Evolutionary conservation across 2,797 vertebrate species (phyloP), one percentile per base, ranked within the genome.

Genomic region (Balearica regulorum): DNA sequence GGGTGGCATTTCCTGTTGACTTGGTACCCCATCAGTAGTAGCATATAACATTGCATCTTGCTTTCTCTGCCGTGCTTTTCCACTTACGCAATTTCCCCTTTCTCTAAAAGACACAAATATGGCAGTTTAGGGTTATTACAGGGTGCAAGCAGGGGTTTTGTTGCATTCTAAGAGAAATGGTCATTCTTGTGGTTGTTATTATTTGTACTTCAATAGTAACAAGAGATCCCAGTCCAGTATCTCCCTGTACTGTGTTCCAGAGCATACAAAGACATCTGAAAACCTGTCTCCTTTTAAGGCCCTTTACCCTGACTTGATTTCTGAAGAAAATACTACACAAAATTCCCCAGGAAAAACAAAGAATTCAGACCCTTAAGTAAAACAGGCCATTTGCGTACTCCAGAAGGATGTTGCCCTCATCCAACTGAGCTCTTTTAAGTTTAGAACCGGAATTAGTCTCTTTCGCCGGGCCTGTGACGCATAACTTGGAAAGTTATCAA

Each of bases 21-120:
- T 21, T 5, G 5, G 16, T 11, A 75, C 72, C 13, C 29, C 9
- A 5, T 16, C 15, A n/a, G 21, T 0, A 22, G 33, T 0, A 28
- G 31, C 1, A 3, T 13, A 0, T 20, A 76, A 49, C 22, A 14
- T 5, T 3, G 5, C 18, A 8, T 0, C 14, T 8, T 73, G 21
- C 16, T 55, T 62, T 35, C 61, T 55, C 7, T 35, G 66, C 31
- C 0, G 1, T 31, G 46, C 35, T 71, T 83, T 68, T 49, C 41
- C 73, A 39, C 4, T 51, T 39, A 8, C 0, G 5, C 15, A 9
- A 9, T 29, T 53, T 78, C 13, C 25, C 18, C 5, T 44, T 77
- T 79, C 21, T 51, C n/a, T n/a, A 5, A 8, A 71, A 68, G 4
- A 68, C 13, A 44, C 2, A 60, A 60, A 25, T 21, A 28, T 4